phyloP scores from a whole-genome alignment of 2,888 invertebrate genomes.

The Cosmopolites sordidus region DNA sequence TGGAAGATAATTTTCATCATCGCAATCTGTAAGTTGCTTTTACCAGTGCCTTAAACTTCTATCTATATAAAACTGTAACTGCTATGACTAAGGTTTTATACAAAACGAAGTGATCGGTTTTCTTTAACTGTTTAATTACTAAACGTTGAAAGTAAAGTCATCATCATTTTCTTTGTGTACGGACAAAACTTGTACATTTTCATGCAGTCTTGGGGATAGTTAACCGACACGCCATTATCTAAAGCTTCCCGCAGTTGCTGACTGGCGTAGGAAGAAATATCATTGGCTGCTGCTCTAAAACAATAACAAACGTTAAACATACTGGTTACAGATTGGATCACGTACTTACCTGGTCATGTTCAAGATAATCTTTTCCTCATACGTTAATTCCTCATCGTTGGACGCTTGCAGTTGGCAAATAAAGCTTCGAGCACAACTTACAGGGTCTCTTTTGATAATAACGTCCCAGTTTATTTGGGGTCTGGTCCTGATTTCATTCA shows the following conservation, averaged over 20 bases:
- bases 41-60: too few species aligned
- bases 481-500: constrained; percentile 9
- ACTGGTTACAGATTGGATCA: background rate
- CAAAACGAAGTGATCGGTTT: too few species aligned
- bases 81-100: too few species aligned
- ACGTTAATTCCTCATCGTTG: constrained; percentile 34
- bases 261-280: constrained; percentile 36
- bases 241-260: constrained; percentile 40
- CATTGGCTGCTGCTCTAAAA: constrained; percentile 15
- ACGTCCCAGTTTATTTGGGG: constrained; percentile 40
- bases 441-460: constrained; percentile 45
- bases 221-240: constrained; percentile 35
- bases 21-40: too few species aligned
- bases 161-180: constrained; percentile 43
- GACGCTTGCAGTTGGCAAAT: constrained; percentile 47
- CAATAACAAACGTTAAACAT: constrained; percentile 3
- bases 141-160: constrained; percentile 37
- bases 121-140: constrained; percentile 27
- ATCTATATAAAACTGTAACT: too few species aligned
- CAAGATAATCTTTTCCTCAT: constrained; percentile 40
- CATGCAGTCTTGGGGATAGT: constrained; percentile 36
- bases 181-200: constrained; percentile 43
- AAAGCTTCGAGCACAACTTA: constrained; percentile 49
- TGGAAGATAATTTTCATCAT: too few species aligned
- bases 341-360: constrained; percentile 38